Conservation (phyloP, 1,140 invertebrate species). For the Drosophila kanapiae region DNA sequence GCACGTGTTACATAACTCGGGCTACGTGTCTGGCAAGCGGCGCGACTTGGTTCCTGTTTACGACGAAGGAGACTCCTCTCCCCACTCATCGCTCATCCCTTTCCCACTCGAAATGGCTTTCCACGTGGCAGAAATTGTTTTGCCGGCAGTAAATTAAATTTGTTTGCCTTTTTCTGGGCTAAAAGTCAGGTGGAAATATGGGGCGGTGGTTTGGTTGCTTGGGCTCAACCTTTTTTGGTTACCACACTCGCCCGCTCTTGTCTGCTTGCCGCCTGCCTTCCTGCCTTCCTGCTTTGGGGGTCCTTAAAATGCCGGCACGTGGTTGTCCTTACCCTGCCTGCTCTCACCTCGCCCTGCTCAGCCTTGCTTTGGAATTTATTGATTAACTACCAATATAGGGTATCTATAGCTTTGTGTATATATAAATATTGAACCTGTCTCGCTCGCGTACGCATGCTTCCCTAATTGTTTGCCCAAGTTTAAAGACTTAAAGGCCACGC, state of each 20-base stretch:
- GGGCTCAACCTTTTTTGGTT: slow-evolving; percentile 9
- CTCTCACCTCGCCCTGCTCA: not conserved
- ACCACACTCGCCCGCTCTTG: not conserved
- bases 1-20: slow-evolving; percentile 78
- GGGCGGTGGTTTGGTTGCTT: not conserved
- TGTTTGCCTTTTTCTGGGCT: slow-evolving; percentile 56
- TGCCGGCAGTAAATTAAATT: slow-evolving; percentile 78
- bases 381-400: slow-evolving; percentile 49
- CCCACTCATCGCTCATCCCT: not conserved
- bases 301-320: slow-evolving; percentile 66
- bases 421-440: slow-evolving; percentile 10
- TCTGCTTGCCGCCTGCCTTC: too few species aligned
- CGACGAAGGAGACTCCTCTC: not conserved
- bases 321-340: slow-evolving; percentile 30
- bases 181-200: not conserved
- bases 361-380: slow-evolving; percentile 57
- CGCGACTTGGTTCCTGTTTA: slow-evolving; percentile 49
- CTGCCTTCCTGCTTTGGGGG: not conserved
- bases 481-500: slow-evolving; percentile 33
- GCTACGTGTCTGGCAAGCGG: slow-evolving; percentile 69
- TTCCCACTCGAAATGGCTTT: slow-evolving; percentile 30
- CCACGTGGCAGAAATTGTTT: slow-evolving; percentile 80
- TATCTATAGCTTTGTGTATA: slow-evolving; percentile 16
- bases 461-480: slow-evolving; percentile 42
- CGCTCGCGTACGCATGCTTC: slow-evolving; percentile 15